Evolutionary conservation across 2,888 invertebrate genomes (phyloP).

Genomic region (Drosophila lutescens): DNA sequence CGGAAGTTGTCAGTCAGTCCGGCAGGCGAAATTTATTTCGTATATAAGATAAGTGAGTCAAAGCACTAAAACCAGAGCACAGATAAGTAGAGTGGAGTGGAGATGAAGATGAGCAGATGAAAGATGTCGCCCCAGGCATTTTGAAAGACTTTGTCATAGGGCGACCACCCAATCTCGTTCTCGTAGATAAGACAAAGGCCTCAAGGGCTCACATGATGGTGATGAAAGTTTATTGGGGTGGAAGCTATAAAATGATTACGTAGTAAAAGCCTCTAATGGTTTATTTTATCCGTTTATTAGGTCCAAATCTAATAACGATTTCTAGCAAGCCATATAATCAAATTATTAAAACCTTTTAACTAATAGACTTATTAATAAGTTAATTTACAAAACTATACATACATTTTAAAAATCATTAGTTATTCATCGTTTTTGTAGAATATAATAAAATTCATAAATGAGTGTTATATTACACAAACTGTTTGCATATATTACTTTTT

Average conservation of each 20-base stretch:
- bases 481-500: conserved; percentile 1
- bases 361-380: background rate
- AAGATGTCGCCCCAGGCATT: conserved; percentile 34
- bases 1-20: conserved; percentile 36
- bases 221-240: conserved; percentile 23
- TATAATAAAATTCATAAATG: background rate
- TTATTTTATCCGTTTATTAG: background rate
- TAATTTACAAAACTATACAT: background rate
- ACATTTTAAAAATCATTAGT: background rate
- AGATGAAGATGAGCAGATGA: conserved; percentile 17
- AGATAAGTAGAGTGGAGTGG: conserved; percentile 19
- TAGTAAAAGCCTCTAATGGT: conserved; percentile 13
- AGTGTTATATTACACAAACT: background rate
- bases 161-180: conserved; percentile 6
- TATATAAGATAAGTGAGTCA: conserved; percentile 12
- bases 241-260: conserved; percentile 16
- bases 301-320: background rate
- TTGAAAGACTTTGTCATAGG: conserved; percentile 28
- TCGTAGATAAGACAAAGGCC: conserved; percentile 25
- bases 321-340: background rate
- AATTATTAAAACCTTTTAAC: background rate
- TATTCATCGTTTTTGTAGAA: conserved; percentile 3
- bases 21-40: conserved; percentile 15
- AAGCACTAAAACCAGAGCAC: conserved; percentile 17
- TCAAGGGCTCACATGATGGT: conserved; percentile 13